phyloP scores from a whole-genome alignment of 2,888 invertebrate species.

The Clistopyga incitator region DNA sequence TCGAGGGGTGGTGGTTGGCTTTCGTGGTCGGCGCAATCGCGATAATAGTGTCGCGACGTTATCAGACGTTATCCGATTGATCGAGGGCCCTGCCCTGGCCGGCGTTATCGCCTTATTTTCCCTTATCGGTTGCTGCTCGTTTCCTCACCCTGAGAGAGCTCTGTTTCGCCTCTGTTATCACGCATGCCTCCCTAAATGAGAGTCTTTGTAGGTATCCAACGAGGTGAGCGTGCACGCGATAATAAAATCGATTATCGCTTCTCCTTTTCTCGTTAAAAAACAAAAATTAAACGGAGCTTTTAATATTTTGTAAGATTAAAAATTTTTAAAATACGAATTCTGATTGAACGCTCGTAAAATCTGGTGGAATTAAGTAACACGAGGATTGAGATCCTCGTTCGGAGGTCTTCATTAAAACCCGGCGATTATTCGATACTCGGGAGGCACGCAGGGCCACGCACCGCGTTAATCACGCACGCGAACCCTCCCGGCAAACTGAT shows the following conservation, averaged over 20 bases:
- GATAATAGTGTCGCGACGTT: constrained; percentile 68
- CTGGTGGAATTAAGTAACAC: background rate
- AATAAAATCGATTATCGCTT: constrained; percentile 12
- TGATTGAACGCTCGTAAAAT: constrained; percentile 9
- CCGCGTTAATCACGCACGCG: constrained; percentile 48
- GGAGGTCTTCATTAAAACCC: constrained; percentile 52
- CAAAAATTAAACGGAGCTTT: background rate
- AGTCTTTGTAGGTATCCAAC: constrained; percentile 18
- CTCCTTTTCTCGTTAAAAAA: background rate
- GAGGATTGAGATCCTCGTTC: background rate
- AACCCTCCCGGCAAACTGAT: constrained; percentile 48
- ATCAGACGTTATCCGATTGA: constrained; percentile 68
- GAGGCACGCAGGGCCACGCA: constrained; percentile 24
- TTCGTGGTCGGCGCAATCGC: constrained; percentile 62
- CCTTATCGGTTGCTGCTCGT: constrained; percentile 38
- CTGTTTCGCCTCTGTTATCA: constrained; percentile 31
- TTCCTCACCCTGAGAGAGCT: constrained; percentile 45
- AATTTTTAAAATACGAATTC: no score
- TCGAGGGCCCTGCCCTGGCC: constrained; percentile 56
- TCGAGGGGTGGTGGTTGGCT: constrained; percentile 37
- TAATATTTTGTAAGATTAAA: background rate
- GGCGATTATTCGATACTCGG: constrained; percentile 13
- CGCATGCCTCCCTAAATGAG: background rate
- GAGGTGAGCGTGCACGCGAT: constrained; percentile 27
- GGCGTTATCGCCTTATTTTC: constrained; percentile 65